Evolutionary conservation across 2,113 vertebrate genomes (phyloP).

Genomic region (Pterocles orientalis): DNA sequence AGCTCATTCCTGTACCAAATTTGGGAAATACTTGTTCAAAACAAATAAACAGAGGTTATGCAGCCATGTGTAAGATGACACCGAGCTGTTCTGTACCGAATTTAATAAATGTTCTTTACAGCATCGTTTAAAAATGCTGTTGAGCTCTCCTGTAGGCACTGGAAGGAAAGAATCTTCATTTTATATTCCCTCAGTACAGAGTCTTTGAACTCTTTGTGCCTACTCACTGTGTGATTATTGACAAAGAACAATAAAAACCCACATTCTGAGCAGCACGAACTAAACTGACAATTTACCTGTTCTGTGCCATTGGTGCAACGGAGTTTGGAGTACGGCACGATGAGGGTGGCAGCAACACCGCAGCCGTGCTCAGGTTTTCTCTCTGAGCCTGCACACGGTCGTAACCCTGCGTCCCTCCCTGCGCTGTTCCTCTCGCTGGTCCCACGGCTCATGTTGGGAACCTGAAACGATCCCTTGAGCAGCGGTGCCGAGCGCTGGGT

Average conservation of each 20-base stretch:
- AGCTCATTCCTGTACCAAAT: background rate
- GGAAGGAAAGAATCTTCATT: background rate
- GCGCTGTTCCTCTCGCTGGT: background rate
- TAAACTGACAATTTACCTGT: background rate
- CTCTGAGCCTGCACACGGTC: accelerated
- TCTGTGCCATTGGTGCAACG: accelerated
- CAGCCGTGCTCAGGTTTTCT: background rate
- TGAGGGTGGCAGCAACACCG: background rate
- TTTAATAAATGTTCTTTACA: background rate
- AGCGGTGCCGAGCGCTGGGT: background rate
- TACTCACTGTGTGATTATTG: background rate
- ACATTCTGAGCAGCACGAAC: background rate
- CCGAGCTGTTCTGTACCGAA: background rate
- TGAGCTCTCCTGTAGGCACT: background rate
- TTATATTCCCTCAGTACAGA: background rate
- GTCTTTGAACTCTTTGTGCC: background rate
- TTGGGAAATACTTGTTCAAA: background rate
- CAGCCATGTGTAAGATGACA: background rate
- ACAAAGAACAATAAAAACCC: background rate
- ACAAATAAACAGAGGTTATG: background rate
- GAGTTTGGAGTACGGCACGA: background rate
- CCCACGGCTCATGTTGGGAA: background rate
- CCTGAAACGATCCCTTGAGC: background rate
- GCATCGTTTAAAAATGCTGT: background rate
- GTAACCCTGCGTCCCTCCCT: accelerated